Conservation (phyloP, 1,140 invertebrate genomes). For the Chironomus tepperi region DNA sequence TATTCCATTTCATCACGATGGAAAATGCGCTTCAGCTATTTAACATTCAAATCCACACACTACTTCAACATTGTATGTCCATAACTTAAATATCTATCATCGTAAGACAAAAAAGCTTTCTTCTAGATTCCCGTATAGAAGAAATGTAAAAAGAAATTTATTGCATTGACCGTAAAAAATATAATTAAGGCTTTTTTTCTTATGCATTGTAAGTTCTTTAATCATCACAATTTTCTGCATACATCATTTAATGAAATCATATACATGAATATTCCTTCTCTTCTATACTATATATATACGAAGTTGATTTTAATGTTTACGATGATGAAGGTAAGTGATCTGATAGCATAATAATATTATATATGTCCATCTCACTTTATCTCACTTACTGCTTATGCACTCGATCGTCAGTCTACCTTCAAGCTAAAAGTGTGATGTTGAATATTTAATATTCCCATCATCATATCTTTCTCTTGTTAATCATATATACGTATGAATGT, state of each 20-base stretch:
- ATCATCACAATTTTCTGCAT: no score
- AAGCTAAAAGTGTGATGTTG: background rate
- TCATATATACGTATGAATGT: background rate
- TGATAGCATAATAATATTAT: background rate
- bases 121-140: background rate
- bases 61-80: no score
- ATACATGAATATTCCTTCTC: no score
- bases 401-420: background rate
- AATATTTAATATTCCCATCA: background rate
- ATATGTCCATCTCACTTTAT: background rate
- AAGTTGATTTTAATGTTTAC: conserved; percentile 9
- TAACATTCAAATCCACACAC: no score
- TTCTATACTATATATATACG: no score
- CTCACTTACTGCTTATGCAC: no score
- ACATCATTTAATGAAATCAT: no score
- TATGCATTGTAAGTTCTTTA: no score
- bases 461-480: background rate
- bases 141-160: background rate
- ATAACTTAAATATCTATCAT: no score
- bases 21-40: no score
- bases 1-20: no score
- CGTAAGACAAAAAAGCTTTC: no score
- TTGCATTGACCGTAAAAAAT: background rate
- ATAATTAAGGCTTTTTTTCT: background rate
- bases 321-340: conserved; percentile 1